Conservation (phyloP, 37 sponge, comb jelly and placozoan species). For the Ephydatia muelleri region DNA sequence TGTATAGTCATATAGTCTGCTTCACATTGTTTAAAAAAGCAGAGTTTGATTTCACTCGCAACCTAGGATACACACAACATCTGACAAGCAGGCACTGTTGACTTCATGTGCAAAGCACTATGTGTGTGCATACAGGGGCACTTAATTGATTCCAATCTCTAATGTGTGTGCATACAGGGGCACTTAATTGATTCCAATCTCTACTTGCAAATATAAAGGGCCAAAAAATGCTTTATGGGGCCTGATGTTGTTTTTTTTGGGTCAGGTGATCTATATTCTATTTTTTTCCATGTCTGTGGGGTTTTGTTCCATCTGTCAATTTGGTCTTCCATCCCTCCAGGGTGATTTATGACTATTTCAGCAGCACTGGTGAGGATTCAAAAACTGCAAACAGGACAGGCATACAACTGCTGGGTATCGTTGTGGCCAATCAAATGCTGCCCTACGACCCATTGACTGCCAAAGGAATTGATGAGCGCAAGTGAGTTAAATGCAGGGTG, state of each 20-base stretch:
- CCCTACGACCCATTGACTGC: slow-evolving; percentile 67
- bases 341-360: slow-evolving; percentile 62
- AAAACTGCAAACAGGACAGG: slow-evolving; percentile 69
- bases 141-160: no score
- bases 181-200: no score
- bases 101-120: no score
- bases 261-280: not conserved
- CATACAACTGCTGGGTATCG: slow-evolving; percentile 86
- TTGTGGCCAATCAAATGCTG: slow-evolving; percentile 84
- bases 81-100: no score
- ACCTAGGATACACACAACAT: no score
- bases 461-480: slow-evolving; percentile 50
- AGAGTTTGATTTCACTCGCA: no score
- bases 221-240: not conserved
- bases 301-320: not conserved
- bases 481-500: slow-evolving; percentile 7
- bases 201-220: not conserved
- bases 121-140: no score
- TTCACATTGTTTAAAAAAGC: no score
- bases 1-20: no score
- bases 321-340: slow-evolving; percentile 17
- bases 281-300: not conserved
- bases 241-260: not conserved
- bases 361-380: slow-evolving; percentile 3
- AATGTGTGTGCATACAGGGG: no score